Base-by-base conservation (phyloP, 2,888 invertebrate species). In the Eumerus sabulonum region DNA sequence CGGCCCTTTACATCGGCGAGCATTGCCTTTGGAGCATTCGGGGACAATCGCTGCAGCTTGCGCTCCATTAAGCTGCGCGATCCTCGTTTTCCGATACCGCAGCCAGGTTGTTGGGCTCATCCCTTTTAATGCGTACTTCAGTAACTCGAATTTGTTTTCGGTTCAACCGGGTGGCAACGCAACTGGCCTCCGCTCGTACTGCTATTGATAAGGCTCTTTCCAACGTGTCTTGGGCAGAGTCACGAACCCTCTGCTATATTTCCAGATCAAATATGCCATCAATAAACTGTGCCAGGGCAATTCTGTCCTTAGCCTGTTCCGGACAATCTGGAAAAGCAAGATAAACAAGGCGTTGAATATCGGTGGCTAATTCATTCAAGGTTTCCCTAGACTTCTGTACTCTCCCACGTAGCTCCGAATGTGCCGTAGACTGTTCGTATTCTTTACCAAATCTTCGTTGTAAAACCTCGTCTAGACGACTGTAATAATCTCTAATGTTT, bases 61-160 rank as follows among this genome's bases (percentile, higher is more conserved):
- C 9, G 50, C 51, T 51, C 50, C 62, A 9, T 44, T 63, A 63
- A 45, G 18, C 47, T 48, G 38, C 59, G 36, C 18, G 59, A n/a
- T 36, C 4, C n/a, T 47, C 47, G n/a, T 47, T 59, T 59, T 16
- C 35, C 17, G 44, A 35, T 17, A 38, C 27, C 27, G 27, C 27
- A 27, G 27, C 27, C 27, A 27, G 27, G 27, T 27, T 27, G 7
- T 7, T 17, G 12, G 38, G 12, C 38, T 12, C 16, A 11, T 38
- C 4, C 38, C 17, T 38, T 16, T 9, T 36, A 14, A n/a, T 38
- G 38, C 9, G 12, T 14, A 16, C 11, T 9, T 27, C 27, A 4
- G 27, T 7, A 27, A 27, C 27, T 27, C 27, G 27, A 27, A 27
- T 27, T 7, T 27, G 27, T 27, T 7, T 27, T 27, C 27, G 27